These are phyloP conservation scores for Poeciliopsis paucimaculata DNA, from an alignment of 2,797 vertebrate genomes.

Conservation along the genomic window DNA sequence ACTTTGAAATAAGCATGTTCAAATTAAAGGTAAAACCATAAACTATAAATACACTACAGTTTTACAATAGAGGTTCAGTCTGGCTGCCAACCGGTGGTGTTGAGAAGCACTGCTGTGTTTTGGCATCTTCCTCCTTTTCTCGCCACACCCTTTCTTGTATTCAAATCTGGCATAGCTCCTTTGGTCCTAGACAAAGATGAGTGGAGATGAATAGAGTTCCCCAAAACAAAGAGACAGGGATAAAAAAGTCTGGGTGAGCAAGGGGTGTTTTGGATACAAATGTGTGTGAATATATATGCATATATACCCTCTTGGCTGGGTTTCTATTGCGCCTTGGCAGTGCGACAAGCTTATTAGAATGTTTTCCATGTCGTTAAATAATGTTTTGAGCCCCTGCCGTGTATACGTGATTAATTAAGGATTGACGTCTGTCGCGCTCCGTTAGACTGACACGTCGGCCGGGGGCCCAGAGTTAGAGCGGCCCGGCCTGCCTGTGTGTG, in stretches of 20 bases:
- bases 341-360: conserved; percentile 82
- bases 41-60: conserved; percentile 1
- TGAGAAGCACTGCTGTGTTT: conserved; percentile 53
- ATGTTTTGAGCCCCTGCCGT: conserved; percentile 76
- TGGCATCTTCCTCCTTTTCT: conserved; percentile 57
- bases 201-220: conserved; percentile 62
- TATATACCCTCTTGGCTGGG: conserved; percentile 60
- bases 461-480: conserved; percentile 64
- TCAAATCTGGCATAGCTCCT: conserved; percentile 56
- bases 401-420: conserved; percentile 82
- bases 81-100: conserved; percentile 40
- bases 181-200: conserved; percentile 55
- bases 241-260: conserved; percentile 49
- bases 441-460: conserved; percentile 76
- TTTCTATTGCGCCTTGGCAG: conserved; percentile 76
- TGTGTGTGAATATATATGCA: conserved; percentile 19
- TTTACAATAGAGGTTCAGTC: conserved; percentile 8
- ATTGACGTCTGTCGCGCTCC: conserved; percentile 75
- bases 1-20: neutral
- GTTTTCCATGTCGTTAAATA: conserved; percentile 83
- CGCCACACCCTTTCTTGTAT: conserved; percentile 63
- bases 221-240: conserved; percentile 67
- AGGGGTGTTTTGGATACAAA: conserved; percentile 41
- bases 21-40: neutral
- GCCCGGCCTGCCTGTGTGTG: conserved; percentile 43